Evolutionary conservation across 1,140 invertebrate species (phyloP).

Genomic region (Magallana angulata): DNA sequence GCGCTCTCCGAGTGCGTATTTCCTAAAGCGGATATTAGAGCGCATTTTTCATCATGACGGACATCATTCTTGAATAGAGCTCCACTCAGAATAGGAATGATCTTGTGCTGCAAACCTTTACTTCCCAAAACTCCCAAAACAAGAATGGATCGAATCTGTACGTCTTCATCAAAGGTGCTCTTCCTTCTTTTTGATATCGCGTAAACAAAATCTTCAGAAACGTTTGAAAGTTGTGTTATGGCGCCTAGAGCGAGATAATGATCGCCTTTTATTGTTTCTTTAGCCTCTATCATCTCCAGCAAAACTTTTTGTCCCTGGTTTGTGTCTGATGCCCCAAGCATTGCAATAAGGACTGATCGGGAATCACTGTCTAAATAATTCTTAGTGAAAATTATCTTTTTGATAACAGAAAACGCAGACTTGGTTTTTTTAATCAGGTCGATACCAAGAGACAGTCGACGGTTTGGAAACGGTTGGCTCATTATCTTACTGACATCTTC

Average conservation of each 20-base stretch:
- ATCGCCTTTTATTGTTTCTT: slow-evolving; percentile 18
- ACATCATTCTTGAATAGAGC: not conserved
- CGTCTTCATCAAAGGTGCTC: not conserved
- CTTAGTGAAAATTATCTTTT: not conserved
- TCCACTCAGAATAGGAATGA: not conserved
- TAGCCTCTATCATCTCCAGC: not conserved
- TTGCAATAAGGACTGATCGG: not conserved
- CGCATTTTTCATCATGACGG: not conserved
- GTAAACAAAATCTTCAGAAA: not conserved
- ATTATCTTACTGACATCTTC: not conserved
- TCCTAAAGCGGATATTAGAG: slow-evolving; percentile 27
- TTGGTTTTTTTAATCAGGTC: slow-evolving; percentile 1
- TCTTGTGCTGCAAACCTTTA: not conserved
- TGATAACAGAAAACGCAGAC: not conserved
- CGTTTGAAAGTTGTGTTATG: slow-evolving; percentile 5
- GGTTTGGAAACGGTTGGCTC: not conserved
- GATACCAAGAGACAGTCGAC: slow-evolving; percentile 9
- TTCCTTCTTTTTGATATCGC: not conserved
- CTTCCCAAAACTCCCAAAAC: slow-evolving; percentile 19
- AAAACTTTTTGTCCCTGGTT: not conserved
- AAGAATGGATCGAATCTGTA: not conserved
- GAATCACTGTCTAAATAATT: not conserved
- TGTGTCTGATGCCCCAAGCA: not conserved
- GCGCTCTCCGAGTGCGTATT: slow-evolving; percentile 27
- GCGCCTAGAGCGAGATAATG: slow-evolving; percentile 32